These are phyloP conservation scores for Fragum whitleyi DNA, from an alignment of 2,888 invertebrate species.

Conservation along the genomic window DNA sequence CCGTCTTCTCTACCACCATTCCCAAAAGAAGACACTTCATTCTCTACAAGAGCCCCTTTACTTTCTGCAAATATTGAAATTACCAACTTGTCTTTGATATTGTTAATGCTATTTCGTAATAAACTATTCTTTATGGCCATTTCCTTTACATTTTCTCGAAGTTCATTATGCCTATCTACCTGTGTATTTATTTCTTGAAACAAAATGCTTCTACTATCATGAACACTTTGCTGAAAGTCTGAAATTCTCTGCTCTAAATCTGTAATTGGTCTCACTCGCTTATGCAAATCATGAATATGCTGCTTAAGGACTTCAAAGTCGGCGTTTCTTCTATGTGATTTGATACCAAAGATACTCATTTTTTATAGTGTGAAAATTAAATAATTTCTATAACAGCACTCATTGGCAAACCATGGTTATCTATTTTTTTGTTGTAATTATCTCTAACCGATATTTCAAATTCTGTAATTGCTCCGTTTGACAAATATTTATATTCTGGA, in stretches of 20 bases:
- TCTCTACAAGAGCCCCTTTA: conserved; percentile 32
- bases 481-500: conserved; percentile 42
- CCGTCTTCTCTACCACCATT: conserved; percentile 43
- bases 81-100: conserved; percentile 31
- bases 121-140: conserved; percentile 22
- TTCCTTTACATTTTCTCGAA: conserved; percentile 19
- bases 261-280: conserved; percentile 26
- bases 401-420: conserved; percentile 41
- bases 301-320: conserved; percentile 15
- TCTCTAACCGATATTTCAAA: conserved; percentile 30
- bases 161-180: conserved; percentile 23
- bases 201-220: conserved; percentile 30
- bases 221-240: conserved; percentile 26
- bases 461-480: conserved; percentile 39
- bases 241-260: conserved; percentile 27
- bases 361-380: conserved; percentile 29
- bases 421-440: conserved; percentile 34
- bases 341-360: conserved; percentile 39
- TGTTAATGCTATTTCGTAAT: conserved; percentile 31
- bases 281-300: conserved; percentile 39
- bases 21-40: conserved; percentile 42
- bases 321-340: conserved; percentile 19
- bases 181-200: conserved; percentile 31
- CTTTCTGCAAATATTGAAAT: conserved; percentile 47
- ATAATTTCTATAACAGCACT: conserved; percentile 47